phyloP scores from a whole-genome alignment of 2,797 vertebrate genomes.

The Triplophysa yarkandensis region DNA sequence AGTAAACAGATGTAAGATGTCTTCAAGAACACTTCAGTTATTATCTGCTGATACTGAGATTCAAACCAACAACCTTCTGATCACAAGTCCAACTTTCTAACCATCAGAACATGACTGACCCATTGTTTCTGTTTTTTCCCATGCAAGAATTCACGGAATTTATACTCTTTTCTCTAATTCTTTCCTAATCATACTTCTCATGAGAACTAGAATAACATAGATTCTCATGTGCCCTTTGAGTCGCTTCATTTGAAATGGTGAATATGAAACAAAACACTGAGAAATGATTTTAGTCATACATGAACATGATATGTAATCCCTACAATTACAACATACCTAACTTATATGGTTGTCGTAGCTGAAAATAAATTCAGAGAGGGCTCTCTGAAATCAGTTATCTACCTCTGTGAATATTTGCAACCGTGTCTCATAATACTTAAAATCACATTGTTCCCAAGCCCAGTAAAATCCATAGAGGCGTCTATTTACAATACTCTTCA shows the following conservation, averaged over 20 bases:
- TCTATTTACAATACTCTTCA: neutral
- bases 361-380: neutral
- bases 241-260: conserved; percentile 11
- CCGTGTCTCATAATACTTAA: neutral
- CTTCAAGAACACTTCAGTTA: too few relatives aligned
- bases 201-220: neutral
- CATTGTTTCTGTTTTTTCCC: conserved; percentile 1
- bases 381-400: neutral
- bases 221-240: neutral
- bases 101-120: too few relatives aligned
- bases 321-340: neutral
- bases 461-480: neutral
- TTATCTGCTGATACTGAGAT: too few relatives aligned
- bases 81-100: too few relatives aligned
- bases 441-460: neutral
- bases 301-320: conserved; percentile 23
- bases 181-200: neutral
- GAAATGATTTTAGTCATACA: conserved; percentile 3
- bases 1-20: too few relatives aligned
- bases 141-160: conserved; percentile 52
- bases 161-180: neutral
- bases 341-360: neutral
- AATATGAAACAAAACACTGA: neutral
- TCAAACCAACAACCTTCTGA: too few relatives aligned
- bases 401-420: neutral